A percentile compares a stretch with the other conserved stretches of the same genome.
Conservation (phyloP, 1,140 invertebrate genomes). For the Brachionus rotundiformis region DNA sequence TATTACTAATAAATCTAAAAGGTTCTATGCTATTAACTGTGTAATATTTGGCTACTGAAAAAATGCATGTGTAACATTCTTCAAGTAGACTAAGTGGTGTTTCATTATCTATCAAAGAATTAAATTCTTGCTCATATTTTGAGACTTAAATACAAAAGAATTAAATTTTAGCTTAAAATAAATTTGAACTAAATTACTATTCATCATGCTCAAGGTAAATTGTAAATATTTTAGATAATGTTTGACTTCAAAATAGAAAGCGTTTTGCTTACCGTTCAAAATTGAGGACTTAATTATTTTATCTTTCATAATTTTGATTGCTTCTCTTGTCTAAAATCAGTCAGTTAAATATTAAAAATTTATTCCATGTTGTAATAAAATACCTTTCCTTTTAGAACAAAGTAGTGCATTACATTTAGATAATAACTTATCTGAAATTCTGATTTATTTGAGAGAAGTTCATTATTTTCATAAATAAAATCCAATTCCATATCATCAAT, state of each 20-base stretch:
- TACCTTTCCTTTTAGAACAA: slow-evolving; percentile 20
- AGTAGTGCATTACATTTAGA: slow-evolving; percentile 24
- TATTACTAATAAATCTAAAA: slow-evolving; percentile 21
- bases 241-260: slow-evolving; percentile 13
- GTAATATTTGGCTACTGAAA: slow-evolving; percentile 36
- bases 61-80: slow-evolving; percentile 51
- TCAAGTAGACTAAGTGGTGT: slow-evolving; percentile 42
- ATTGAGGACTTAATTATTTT: slow-evolving; percentile 9
- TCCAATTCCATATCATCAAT: not conserved
- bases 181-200: not conserved
- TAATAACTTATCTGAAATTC: slow-evolving; percentile 3
- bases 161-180: not conserved
- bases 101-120: slow-evolving; percentile 14
- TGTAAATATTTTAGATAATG: slow-evolving; percentile 36
- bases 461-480: not conserved
- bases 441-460: not conserved
- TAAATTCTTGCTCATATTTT: slow-evolving; percentile 29
- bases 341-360: not conserved
- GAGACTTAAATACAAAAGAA: not conserved
- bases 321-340: slow-evolving; percentile 28
- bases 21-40: slow-evolving; percentile 41
- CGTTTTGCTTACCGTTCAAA: slow-evolving; percentile 26
- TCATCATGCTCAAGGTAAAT: slow-evolving; percentile 22
- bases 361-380: no score
- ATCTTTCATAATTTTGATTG: slow-evolving; percentile 32